phyloP scores from a whole-genome alignment of 2,797 vertebrate species.

The Carcharodon carcharias region DNA sequence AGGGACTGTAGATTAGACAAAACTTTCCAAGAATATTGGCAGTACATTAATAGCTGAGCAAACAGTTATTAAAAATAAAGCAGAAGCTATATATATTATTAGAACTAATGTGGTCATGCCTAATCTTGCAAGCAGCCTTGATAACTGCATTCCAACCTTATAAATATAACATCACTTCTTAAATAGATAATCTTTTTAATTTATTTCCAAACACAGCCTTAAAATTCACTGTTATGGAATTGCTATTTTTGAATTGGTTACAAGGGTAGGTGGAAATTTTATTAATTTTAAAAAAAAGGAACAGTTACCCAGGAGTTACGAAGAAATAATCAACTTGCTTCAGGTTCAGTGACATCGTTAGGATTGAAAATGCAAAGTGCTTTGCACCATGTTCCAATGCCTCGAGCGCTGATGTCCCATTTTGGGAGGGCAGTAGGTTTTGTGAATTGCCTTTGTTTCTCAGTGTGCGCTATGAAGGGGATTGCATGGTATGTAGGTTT shows the following conservation, averaged over 20 bases:
- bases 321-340: background rate
- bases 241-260: background rate
- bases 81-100: background rate
- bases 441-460: background rate
- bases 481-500: background rate
- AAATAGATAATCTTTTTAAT: slow-evolving; percentile 8
- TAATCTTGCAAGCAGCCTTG: background rate
- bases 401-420: background rate
- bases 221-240: background rate
- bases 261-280: background rate
- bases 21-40: slow-evolving; percentile 5
- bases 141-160: background rate
- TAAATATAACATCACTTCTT: background rate
- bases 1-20: background rate
- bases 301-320: background rate
- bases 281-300: background rate
- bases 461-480: background rate
- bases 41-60: background rate
- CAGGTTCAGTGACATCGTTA: background rate
- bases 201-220: background rate
- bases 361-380: background rate
- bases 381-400: background rate
- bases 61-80: background rate
- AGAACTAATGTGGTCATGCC: background rate
- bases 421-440: no score